Base-by-base conservation (phyloP, 2,888 invertebrate genomes). In the Thelaira solivaga region DNA sequence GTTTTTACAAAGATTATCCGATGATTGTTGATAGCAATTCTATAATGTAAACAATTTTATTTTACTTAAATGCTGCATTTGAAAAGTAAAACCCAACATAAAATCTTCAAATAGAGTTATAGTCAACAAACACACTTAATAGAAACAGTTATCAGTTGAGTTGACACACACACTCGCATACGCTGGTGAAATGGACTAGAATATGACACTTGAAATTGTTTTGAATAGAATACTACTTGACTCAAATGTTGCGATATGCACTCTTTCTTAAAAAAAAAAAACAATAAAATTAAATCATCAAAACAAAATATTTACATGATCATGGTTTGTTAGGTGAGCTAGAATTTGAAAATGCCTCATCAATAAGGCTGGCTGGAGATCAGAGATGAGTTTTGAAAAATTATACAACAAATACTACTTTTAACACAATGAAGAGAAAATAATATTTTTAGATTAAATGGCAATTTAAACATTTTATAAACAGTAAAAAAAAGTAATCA, bases 91-190 rank as follows among this genome's bases (percentile, higher is more conserved):
- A 59, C 53, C 36, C 16, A 24, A 45, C 20, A 53, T 24, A 13
- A 43, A 4, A 45, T 55, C 26, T 45, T 26, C 11, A 49, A 59
- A 71, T 39, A 36, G 4, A 57, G 13, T 20, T 22, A 41, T 47
- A 68, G 47, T 20, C 43, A 53, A 53, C 16, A 53, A 68, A 29
- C 53, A n/a, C n/a, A 61, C 36, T 61, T 67, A 51, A 67, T 74
- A 74, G n/a, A n/a, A n/a, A n/a, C n/a, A n/a, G 67, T 53, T 74
- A 74, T 74, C 53, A 74, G 67, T 45, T 29, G 61, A 67, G 53
- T 7, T 59, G 13, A 20, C 24, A 34, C 2, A 34, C 11, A 11
- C 10, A 43, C 24, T 7, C 4, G 53, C 43, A 20, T 22, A 31
- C 13, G 10, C 51, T 13, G 10, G 8, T 20, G 20, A 47, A 59